These are phyloP conservation scores for Samia ricini DNA, from an alignment of 1,140 invertebrate species.

Conservation along the genomic window DNA sequence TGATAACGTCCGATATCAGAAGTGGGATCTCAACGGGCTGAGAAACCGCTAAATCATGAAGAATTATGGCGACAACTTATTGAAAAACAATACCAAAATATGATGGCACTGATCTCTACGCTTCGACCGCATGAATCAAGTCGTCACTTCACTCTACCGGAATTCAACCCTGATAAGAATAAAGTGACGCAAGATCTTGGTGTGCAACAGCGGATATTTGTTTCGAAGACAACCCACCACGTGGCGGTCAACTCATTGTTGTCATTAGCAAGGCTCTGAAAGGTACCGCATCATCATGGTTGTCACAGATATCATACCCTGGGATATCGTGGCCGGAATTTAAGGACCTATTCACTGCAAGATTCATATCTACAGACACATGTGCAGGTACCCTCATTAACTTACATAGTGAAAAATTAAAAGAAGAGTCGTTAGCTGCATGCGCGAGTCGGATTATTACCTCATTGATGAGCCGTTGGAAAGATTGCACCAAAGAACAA, in stretches of 20 bases:
- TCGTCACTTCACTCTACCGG: constrained; percentile 10
- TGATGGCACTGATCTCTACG: constrained; percentile 23
- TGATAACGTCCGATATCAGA: constrained; percentile 5
- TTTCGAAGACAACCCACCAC: constrained; percentile 8
- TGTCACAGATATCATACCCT: constrained; percentile 34
- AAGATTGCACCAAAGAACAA: constrained; percentile 14
- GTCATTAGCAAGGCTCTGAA: constrained; percentile 27
- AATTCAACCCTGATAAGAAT: constrained; percentile 26
- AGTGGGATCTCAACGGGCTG: constrained; percentile 4
- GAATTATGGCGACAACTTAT: constrained; percentile 21
- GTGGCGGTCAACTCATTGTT: constrained; percentile 20
- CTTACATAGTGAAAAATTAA: constrained; percentile 12
- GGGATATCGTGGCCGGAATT: constrained; percentile 44
- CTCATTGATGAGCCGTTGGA: constrained; percentile 15
- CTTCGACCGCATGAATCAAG: constrained; percentile 5
- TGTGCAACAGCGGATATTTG: constrained; percentile 27
- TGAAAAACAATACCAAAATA: constrained; percentile 24
- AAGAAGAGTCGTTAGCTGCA: constrained; percentile 20
- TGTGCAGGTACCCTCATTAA: constrained; percentile 19
- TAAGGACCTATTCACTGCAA: constrained; percentile 21
- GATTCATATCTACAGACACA: constrained; percentile 15
- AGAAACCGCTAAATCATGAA: constrained; percentile 2
- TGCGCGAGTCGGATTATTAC: constrained; percentile 14
- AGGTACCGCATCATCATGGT: constrained; percentile 34
- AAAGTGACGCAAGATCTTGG: constrained; percentile 20